A percentile compares a stretch with the other conserved stretches of the same genome.
Evolutionary conservation across 2,113 vertebrate genomes (phyloP).

Genomic region (Alethe diademata): DNA sequence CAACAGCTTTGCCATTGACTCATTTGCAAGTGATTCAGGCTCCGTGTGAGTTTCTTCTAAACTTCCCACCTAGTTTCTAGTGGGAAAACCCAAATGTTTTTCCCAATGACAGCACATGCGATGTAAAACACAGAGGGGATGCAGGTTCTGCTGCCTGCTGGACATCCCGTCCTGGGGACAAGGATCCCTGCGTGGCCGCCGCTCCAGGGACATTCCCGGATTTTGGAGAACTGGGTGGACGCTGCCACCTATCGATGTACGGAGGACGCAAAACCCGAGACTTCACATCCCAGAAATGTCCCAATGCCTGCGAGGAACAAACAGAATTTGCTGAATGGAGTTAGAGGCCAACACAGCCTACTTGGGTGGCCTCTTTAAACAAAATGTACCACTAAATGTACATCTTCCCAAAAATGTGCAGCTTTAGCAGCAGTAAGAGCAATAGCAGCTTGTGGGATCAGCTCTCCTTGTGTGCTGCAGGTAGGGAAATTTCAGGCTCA

Average conservation of each 20-base stretch:
- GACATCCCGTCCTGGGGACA: background rate
- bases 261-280: background rate
- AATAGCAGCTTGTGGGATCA: background rate
- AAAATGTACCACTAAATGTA: accelerated
- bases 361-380: background rate
- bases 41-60: background rate
- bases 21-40: background rate
- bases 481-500: background rate
- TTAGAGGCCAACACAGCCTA: background rate
- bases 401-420: background rate
- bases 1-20: background rate
- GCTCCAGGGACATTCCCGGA: background rate
- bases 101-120: accelerated
- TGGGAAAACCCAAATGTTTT: accelerated
- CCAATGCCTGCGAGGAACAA: accelerated
- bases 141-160: background rate
- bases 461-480: background rate
- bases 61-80: background rate
- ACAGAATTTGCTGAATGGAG: background rate
- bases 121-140: accelerated
- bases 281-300: accelerated
- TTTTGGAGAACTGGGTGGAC: conserved; percentile 57
- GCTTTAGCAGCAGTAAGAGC: background rate
- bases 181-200: background rate
- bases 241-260: conserved; percentile 76